Conservation (phyloP, 1,140 invertebrate species). For the Drosophila repletoides region DNA sequence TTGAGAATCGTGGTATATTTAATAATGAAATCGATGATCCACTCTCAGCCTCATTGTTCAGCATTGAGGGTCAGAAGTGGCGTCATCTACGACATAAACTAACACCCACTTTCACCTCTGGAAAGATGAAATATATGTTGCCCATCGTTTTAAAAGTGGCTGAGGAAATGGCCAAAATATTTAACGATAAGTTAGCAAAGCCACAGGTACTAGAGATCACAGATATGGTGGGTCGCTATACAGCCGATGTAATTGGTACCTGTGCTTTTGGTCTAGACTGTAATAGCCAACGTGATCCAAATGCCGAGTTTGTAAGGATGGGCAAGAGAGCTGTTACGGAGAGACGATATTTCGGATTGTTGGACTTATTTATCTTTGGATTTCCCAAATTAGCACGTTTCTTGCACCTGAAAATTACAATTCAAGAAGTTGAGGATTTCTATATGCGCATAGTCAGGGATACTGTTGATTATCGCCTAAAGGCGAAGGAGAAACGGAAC, state of each 20-base stretch:
- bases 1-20: conserved; percentile 83
- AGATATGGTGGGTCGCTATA: conserved; percentile 80
- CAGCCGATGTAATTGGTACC: conserved; percentile 83
- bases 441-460: conserved; percentile 75
- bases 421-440: conserved; percentile 69
- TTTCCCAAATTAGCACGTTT: conserved; percentile 50
- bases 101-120: conserved; percentile 84
- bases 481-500: conserved; percentile 70
- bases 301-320: conserved; percentile 83
- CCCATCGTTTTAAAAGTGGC: conserved; percentile 73
- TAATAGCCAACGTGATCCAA: conserved; percentile 78
- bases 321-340: conserved; percentile 68
- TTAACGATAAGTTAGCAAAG: conserved; percentile 40
- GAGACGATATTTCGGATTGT: conserved; percentile 15
- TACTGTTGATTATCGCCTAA: conserved; percentile 80
- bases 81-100: conserved; percentile 83
- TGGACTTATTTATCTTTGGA: conserved; percentile 52
- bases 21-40: conserved; percentile 83
- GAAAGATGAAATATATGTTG: conserved; percentile 85
- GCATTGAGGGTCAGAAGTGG: conserved; percentile 84
- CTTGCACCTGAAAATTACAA: conserved; percentile 40
- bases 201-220: conserved; percentile 63
- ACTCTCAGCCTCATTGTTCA: conserved; percentile 82
- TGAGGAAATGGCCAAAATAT: conserved; percentile 65
- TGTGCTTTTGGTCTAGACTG: conserved; percentile 83